Evolutionary conservation across 2,888 invertebrate species (phyloP).

Genomic region (Euspilapteryx auroguttella): DNA sequence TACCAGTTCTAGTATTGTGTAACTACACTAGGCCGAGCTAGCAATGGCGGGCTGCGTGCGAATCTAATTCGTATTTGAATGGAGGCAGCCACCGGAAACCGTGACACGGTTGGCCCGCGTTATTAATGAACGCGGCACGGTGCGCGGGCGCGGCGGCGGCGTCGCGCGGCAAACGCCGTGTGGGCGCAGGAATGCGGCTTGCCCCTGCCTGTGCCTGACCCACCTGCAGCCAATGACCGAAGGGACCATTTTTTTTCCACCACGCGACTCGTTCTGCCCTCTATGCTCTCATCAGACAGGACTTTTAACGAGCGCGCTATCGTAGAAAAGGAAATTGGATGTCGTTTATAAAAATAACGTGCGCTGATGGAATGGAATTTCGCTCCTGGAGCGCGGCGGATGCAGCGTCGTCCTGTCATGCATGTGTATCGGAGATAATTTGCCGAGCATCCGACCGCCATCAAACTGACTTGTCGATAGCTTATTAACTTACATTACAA

Average conservation of each 20-base stretch:
- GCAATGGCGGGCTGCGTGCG: slow-evolving; percentile 24
- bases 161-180: slow-evolving; percentile 26
- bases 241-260: slow-evolving; percentile 18
- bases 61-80: slow-evolving; percentile 45
- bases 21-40: slow-evolving; percentile 20
- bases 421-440: slow-evolving; percentile 1
- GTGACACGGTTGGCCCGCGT: slow-evolving; percentile 36
- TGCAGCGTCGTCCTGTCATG: neutral
- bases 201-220: slow-evolving; percentile 48
- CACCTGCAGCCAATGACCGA: slow-evolving; percentile 57
- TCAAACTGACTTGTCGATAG: too few species aligned
- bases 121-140: slow-evolving; percentile 31
- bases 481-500: too few species aligned
- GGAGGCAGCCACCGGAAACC: slow-evolving; percentile 38
- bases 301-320: slow-evolving; percentile 11
- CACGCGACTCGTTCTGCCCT: neutral
- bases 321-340: neutral
- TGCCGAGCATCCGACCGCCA: slow-evolving; percentile 7
- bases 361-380: neutral
- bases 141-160: slow-evolving; percentile 20
- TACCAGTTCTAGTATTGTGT: too few species aligned
- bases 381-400: neutral
- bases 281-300: slow-evolving; percentile 36
- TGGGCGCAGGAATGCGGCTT: slow-evolving; percentile 54
- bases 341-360: neutral